A percentile compares a stretch with the other conserved stretches of the same genome.
Conservation (phyloP, 2,888 invertebrate genomes). For the Andrena haemorrhoa region DNA sequence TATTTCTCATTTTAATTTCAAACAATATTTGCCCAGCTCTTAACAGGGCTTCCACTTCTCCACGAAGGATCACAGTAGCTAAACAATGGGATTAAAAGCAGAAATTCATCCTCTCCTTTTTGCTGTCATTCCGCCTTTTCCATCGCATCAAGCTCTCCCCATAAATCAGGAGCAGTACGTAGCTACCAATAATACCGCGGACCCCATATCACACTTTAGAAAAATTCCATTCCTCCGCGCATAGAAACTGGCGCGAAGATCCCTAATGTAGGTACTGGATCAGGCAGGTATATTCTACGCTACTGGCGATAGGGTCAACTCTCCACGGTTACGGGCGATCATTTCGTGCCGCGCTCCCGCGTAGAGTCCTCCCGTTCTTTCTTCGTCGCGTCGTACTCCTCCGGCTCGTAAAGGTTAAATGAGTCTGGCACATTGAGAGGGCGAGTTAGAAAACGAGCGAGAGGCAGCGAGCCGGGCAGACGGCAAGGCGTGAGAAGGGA, state of each 20-base stretch:
- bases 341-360: constrained; percentile 55
- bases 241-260: background rate
- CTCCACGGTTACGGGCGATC: constrained; percentile 39
- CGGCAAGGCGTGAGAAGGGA: constrained; percentile 6
- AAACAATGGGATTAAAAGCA: no score
- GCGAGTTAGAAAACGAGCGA: constrained; percentile 29
- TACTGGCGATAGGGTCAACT: constrained; percentile 45
- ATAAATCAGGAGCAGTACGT: no score
- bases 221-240: no score
- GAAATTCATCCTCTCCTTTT: no score
- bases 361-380: constrained; percentile 32
- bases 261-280: constrained; percentile 40
- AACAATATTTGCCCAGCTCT: no score
- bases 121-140: no score
- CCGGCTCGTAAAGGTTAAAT: constrained; percentile 76
- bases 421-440: constrained; percentile 69
- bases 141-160: no score
- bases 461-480: background rate
- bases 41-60: no score
- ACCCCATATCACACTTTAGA: no score
- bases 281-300: constrained; percentile 35
- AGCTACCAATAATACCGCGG: no score
- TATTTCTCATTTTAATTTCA: no score
- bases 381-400: constrained; percentile 37
- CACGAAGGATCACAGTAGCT: no score